Percentiles rank a stretch among this genome's conserved stretches.
Evolutionary conservation across 2,797 vertebrate species (phyloP).

Genomic region (Nothura maculosa): DNA sequence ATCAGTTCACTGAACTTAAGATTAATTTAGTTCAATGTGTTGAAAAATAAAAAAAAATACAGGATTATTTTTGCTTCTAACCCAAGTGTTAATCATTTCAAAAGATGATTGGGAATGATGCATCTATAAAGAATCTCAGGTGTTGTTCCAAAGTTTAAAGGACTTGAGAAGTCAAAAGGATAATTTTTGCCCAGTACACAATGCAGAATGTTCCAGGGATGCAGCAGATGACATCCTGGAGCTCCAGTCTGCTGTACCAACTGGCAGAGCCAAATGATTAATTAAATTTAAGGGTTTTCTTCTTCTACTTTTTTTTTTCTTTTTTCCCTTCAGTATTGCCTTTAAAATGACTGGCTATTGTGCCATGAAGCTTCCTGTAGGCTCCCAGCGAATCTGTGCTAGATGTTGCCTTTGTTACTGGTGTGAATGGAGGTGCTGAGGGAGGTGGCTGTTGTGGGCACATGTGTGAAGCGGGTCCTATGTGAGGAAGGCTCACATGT

Average conservation of each 20-base stretch:
- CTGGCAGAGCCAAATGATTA: not conserved
- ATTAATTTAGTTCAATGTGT: not conserved
- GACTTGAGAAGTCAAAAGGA: not conserved
- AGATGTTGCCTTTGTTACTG: accelerated
- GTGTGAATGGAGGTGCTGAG: not conserved
- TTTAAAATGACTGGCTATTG: not conserved
- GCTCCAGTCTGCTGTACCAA: not conserved
- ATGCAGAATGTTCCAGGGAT: not conserved
- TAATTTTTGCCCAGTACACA: not conserved
- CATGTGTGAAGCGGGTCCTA: not conserved
- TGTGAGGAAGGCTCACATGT: not conserved
- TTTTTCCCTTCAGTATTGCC: not conserved
- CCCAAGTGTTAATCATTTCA: not conserved
- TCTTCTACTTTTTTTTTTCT: not conserved
- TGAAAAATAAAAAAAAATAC: not conserved
- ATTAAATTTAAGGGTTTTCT: not conserved
- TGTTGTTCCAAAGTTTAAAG: not conserved
- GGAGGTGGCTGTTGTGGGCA: not conserved
- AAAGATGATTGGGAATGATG: not conserved
- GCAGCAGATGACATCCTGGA: not conserved
- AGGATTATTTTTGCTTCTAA: not conserved
- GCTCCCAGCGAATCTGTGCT: not conserved
- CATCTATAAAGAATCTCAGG: not conserved
- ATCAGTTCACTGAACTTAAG: not conserved
- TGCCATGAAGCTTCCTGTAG: not conserved